Conservation (phyloP, 2,797 vertebrate genomes). For the Trachurus trachurus region DNA sequence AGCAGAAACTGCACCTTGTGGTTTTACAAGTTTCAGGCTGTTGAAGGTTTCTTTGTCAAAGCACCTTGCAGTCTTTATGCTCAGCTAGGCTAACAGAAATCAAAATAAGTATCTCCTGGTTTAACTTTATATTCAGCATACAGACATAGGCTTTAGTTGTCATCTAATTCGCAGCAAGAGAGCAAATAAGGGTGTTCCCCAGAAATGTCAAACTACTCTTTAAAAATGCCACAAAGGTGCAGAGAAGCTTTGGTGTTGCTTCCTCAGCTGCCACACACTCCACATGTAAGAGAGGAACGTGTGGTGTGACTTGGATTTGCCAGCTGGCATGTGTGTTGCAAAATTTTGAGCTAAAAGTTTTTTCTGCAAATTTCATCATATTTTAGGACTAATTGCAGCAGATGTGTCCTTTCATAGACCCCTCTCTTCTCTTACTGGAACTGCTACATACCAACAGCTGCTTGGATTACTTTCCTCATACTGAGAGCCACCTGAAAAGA, state of each 20-base stretch:
- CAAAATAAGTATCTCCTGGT: neutral
- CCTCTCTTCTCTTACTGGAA: conserved; percentile 42
- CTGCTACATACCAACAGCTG: conserved; percentile 64
- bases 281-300: conserved; percentile 2
- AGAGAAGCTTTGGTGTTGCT: neutral
- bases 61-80: neutral
- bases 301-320: neutral
- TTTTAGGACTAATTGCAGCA: conserved; percentile 54
- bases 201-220: neutral
- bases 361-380: conserved; percentile 27
- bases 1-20: neutral
- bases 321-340: neutral
- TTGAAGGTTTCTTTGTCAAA: neutral
- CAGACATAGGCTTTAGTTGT: neutral
- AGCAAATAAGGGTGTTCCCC: neutral
- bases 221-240: neutral
- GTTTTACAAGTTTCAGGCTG: neutral
- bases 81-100: neutral
- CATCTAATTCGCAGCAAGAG: neutral
- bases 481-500: conserved; percentile 58
- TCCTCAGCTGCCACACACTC: neutral
- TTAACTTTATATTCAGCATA: neutral
- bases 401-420: conserved; percentile 51
- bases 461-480: conserved; percentile 52
- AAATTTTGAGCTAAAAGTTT: conserved; percentile 18